These are phyloP conservation scores for Hydrotaea cyrtoneurina DNA, from an alignment of 2,888 invertebrate species.

Conservation along the genomic window DNA sequence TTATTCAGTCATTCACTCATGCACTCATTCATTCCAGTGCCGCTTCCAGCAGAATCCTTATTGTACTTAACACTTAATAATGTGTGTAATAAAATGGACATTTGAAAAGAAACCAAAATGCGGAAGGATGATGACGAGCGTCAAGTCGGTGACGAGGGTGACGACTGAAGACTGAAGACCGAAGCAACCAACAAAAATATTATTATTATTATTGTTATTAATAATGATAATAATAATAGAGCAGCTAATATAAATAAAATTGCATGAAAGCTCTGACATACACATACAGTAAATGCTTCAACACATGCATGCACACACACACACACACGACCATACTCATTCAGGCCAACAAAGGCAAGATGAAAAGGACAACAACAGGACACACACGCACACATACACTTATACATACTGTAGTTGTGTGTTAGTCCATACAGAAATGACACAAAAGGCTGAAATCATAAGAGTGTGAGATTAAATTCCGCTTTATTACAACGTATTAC, in stretches of 20 bases:
- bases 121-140: not conserved
- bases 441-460: constrained; percentile 53
- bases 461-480: constrained; percentile 61
- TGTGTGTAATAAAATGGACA: constrained; percentile 58
- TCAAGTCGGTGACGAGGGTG: too few species aligned
- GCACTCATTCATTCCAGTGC: constrained; percentile 34
- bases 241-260: constrained; percentile 62
- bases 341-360: not conserved
- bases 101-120: constrained; percentile 19
- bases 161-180: not conserved
- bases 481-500: constrained; percentile 47
- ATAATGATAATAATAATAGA: constrained; percentile 48
- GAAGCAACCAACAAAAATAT: constrained; percentile 40
- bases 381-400: constrained; percentile 8
- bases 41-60: not conserved
- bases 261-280: constrained; percentile 56
- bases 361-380: constrained; percentile 17
- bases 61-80: constrained; percentile 60
- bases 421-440: constrained; percentile 28
- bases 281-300: not conserved
- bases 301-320: constrained; percentile 15
- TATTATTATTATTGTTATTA: constrained; percentile 55
- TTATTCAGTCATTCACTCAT: too few species aligned
- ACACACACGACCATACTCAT: too few species aligned
- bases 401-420: constrained; percentile 13